Percentiles rank a stretch among this genome's conserved stretches.
These are phyloP conservation scores for Ammospiza caudacuta DNA, from an alignment of 2,113 vertebrate species.

Conservation along the genomic window DNA sequence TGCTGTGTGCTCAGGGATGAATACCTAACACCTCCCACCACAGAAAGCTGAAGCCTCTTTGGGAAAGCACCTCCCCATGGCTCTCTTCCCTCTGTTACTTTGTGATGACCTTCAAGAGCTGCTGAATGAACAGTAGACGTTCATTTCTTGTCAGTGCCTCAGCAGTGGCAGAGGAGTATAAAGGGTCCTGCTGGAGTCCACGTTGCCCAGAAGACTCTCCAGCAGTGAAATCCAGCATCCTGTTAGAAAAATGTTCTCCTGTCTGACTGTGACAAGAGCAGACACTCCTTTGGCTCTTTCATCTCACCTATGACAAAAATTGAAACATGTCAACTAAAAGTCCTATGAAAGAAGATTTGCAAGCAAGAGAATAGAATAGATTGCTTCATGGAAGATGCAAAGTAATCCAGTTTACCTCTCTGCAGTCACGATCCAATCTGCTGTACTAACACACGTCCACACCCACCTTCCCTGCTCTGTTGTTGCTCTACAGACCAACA, in stretches of 20 bases:
- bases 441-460: background rate
- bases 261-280: background rate
- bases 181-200: background rate
- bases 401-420: background rate
- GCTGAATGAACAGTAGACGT: background rate
- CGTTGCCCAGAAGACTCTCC: background rate
- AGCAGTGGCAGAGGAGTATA: background rate
- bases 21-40: background rate
- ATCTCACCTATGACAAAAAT: background rate
- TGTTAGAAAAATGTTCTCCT: background rate
- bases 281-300: background rate
- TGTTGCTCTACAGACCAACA: background rate
- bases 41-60: background rate
- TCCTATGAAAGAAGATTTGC: background rate
- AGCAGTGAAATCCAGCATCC: background rate
- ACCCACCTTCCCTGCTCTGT: background rate
- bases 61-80: background rate
- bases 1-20: rapidly evolving
- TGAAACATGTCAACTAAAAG: background rate
- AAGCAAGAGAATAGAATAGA: background rate
- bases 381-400: background rate
- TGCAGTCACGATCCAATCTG: background rate
- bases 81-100: background rate
- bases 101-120: background rate
- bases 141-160: background rate